Conservation (phyloP, 2,888 invertebrate species). For the Philopedon plagiatum region DNA sequence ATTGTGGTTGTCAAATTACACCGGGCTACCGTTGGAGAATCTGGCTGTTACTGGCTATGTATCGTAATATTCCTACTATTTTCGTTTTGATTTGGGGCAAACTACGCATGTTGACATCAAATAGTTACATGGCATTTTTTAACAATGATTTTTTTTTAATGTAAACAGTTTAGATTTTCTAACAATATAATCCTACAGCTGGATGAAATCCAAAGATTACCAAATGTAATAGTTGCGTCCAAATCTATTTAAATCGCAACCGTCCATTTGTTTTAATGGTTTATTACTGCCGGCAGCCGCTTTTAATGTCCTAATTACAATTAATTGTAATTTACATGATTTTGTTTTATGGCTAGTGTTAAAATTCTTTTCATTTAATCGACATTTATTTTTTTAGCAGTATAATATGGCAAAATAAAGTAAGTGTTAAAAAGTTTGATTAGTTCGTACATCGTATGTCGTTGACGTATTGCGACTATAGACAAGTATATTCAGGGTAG, state of each 20-base stretch:
- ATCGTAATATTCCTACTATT: no score
- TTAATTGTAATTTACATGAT: conserved; percentile 7
- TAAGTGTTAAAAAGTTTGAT: not conserved
- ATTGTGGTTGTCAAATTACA: no score
- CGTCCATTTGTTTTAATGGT: conserved; percentile 8
- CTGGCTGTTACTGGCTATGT: no score
- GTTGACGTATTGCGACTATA: no score
- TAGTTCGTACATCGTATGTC: not conserved
- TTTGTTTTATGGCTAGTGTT: not conserved
- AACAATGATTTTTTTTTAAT: not conserved
- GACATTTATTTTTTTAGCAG: not conserved
- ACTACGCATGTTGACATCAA: no score
- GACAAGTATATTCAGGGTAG: no score
- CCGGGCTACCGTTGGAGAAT: no score
- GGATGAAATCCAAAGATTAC: conserved; percentile 19
- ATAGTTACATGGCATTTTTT: no score
- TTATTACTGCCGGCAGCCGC: not conserved
- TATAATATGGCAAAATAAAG: no score
- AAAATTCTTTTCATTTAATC: not conserved
- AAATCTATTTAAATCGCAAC: conserved; percentile 26
- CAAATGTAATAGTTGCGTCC: conserved; percentile 7
- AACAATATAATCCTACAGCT: not conserved
- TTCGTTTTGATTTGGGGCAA: no score
- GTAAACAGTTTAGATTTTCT: conserved; percentile 2
- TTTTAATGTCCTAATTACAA: conserved; percentile 11